phyloP scores from a whole-genome alignment of 2,113 vertebrate species.

The Misgurnus mizolepis region DNA sequence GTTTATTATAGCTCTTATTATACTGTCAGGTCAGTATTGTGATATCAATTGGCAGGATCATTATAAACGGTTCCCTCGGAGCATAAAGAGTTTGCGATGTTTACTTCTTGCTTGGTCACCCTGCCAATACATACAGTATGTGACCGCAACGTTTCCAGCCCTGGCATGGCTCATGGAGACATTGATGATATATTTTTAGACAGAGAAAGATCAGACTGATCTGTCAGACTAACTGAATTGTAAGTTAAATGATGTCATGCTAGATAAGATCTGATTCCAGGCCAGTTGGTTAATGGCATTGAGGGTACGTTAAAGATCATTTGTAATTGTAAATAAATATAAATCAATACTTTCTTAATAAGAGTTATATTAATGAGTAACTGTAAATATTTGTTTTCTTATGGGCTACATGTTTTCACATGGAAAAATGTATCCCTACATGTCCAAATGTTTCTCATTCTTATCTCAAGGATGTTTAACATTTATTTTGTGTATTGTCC shows the following conservation, averaged over 20 bases:
- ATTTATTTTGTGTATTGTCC: no score
- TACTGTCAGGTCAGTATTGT: background rate
- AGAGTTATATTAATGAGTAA: no score
- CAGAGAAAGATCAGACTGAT: background rate
- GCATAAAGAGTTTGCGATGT: background rate
- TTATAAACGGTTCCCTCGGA: background rate
- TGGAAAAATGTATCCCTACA: no score
- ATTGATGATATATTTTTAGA: background rate
- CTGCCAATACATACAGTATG: background rate
- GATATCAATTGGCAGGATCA: background rate
- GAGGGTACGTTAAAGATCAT: no score
- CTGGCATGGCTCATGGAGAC: background rate
- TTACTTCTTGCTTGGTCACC: background rate
- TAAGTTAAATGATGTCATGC: background rate
- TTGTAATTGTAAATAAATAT: no score
- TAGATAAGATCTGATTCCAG: background rate
- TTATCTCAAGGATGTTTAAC: no score
- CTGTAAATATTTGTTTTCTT: no score
- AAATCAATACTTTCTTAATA: no score
- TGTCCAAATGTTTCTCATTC: no score
- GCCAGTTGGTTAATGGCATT: no score
- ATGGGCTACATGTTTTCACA: no score
- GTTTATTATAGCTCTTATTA: slow-evolving; percentile 5
- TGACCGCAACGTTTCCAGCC: slow-evolving; percentile 6
- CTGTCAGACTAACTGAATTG: background rate